phyloP scores from a whole-genome alignment of 2,113 vertebrate species.

The Rhinogobius similis region DNA sequence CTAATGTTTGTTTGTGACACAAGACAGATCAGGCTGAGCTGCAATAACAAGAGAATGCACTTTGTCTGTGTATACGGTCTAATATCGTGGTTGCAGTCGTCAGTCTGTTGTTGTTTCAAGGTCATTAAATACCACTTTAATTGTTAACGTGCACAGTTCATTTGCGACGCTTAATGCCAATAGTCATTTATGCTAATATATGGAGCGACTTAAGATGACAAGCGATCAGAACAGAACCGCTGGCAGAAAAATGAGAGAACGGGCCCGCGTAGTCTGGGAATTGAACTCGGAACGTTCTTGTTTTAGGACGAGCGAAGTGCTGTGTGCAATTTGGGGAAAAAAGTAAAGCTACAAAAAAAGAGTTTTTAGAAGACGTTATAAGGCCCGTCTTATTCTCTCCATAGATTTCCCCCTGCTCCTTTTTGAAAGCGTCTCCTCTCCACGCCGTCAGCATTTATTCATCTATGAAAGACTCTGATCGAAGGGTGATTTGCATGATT shows the following conservation, averaged over 20 bases:
- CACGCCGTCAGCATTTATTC: conserved; percentile 65
- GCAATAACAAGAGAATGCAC: background rate
- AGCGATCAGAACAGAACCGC: conserved; percentile 2
- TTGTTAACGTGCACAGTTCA: conserved; percentile 3
- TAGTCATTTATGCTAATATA: conserved; percentile 21
- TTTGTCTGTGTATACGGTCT: background rate
- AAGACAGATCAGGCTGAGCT: background rate
- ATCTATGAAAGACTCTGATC: conserved; percentile 64
- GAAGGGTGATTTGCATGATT: conserved; percentile 72
- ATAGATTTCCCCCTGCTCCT: conserved; percentile 28
- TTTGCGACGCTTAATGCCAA: conserved; percentile 21
- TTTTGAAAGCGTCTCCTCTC: conserved; percentile 28
- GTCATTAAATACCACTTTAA: conserved; percentile 8
- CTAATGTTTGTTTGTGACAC: conserved; percentile 8
- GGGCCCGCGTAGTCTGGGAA: too few species aligned
- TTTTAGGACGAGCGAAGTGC: background rate
- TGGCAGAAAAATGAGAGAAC: conserved; percentile 4
- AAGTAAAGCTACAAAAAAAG: conserved; percentile 13
- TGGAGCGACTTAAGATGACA: conserved; percentile 24
- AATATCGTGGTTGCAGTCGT: background rate
- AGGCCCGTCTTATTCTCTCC: background rate
- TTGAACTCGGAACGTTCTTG: background rate
- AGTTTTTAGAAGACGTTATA: conserved; percentile 29
- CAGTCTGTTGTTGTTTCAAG: background rate
- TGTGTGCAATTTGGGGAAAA: background rate